Evolutionary conservation across 2,797 vertebrate genomes (phyloP), one percentile per base, ranked within the genome.

Genomic region (Myotis daubentonii): DNA sequence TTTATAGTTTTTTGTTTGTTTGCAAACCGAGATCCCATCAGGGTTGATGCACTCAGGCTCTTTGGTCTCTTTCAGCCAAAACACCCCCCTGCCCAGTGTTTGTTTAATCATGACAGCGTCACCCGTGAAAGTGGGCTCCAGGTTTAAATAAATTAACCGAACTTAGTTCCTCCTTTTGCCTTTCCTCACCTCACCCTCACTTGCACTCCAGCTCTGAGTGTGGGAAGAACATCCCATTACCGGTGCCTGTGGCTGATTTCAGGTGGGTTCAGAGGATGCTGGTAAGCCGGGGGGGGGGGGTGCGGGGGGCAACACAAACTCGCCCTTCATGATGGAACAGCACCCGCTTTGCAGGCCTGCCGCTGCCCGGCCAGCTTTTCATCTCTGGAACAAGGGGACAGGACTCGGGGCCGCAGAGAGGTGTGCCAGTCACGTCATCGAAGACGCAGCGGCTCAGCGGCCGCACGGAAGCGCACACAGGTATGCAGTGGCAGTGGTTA

Each of bases 191-290:
- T 8, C 30, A 8, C 3, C 47, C 44, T 75, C 51, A 15, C 16
- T 19, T 19, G 65, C 25, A 44, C 2, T 20, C 23, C 51, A 3
- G 1, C 33, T n/a, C 5, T 30, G 11, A 2, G 10, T 1, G 3
- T 5, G 30, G 49, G 79, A 28, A 51, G 20, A 36, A 22, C 20
- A 5, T 9, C 41, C 47, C 25, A 17, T 17, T 2, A 47, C 47
- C 3, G 0, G 17, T 8, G 68, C 49, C n/a, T 28, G 41, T 23
- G 22, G 70, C 0, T 13, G 41, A 17, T 28, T 49, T 53, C 87
- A 30, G 3, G 38, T 30, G 65, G 47, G 10, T 3, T 57, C 53
- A 38, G 51, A 68, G 55, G 47, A 17, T 8, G 84, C 70, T 33
- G 17, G 47, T 3, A 16, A 11, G n/a, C 38, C 12, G 66, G 72